A percentile compares a stretch with the other conserved stretches of the same genome.
phyloP scores from a whole-genome alignment of 2,113 vertebrate species.

The Pseudonaja textilis region DNA sequence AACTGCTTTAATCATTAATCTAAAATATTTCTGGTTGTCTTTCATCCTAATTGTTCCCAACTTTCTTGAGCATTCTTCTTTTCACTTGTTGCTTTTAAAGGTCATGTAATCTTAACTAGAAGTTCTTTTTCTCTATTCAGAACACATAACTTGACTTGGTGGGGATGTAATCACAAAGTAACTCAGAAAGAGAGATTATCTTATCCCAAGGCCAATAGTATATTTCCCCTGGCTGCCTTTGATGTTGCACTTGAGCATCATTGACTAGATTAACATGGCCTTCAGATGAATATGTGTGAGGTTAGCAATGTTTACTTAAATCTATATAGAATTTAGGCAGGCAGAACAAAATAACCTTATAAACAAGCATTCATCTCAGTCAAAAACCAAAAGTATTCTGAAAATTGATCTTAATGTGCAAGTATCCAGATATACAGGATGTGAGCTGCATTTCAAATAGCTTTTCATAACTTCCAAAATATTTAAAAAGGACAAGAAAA shows the following conservation, averaged over 20 bases:
- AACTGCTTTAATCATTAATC: neutral
- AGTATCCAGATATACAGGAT: neutral
- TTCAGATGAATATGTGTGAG: neutral
- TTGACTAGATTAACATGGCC: neutral
- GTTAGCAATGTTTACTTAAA: conserved; percentile 20
- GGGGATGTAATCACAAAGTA: neutral
- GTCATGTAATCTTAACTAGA: neutral
- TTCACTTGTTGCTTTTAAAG: neutral
- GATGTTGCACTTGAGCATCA: neutral
- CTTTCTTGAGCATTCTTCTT: neutral
- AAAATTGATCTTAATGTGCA: neutral
- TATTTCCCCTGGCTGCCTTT: neutral
- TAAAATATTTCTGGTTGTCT: neutral
- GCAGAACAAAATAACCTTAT: neutral
- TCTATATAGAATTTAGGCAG: conserved; percentile 33
- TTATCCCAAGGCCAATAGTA: neutral
- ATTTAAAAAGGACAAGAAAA: neutral
- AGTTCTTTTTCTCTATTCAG: neutral
- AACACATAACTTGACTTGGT: neutral
- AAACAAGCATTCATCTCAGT: neutral
- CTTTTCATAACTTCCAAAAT: neutral
- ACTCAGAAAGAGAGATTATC: neutral
- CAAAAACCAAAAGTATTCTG: neutral
- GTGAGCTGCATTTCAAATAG: rapidly evolving
- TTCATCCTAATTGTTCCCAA: neutral